Evolutionary conservation across 2,888 invertebrate genomes (phyloP), one percentile per base, ranked within the genome.

Genomic region (Drosophila niveifrons): DNA sequence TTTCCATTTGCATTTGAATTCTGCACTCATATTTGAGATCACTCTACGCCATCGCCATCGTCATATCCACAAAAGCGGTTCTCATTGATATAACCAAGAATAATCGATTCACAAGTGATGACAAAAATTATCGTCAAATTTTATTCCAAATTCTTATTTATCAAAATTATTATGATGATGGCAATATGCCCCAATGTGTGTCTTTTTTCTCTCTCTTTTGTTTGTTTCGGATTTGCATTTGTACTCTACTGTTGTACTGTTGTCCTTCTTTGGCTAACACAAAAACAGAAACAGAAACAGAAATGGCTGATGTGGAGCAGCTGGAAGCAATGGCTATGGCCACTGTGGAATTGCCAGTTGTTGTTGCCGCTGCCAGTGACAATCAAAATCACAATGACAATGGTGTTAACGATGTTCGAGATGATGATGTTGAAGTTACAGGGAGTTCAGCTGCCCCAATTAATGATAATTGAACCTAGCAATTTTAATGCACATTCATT

Each of bases 81-180:
- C 57, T 55, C 72, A 72, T 75, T 64, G 75, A 66, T 62, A 66
- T 62, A 74, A 62, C 51, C 64, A 53, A 67, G 50, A 66, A 59
- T 6, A 59, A 36, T 43, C 48, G 29, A 66, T 10, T 15, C 28
- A 34, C 41, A 64, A 23, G 15, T 7, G 17, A 50, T 44, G 9
- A 28, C 51, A 53, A 57, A 55, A 51, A 50, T 41, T 6, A 39
- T 48, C 28, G 10, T 17, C 41, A 58, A 68, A 72, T 57, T 50
- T 1, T 58, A 59, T 58, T 83, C 82, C 48, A 82, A 85, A 82
- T 85, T 23, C 23, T 23, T 41, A 17, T 39, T 51, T 57, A 75
- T 74, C 82, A 65, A 82, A 85, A 85, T 85, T 82, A 31, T 53
- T 52, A 66, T 51, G 55, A 56, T 58, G 66, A 70, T 72, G 75